Conservation (phyloP, 92 coral and sea anemone genomes). For the Parazoanthus swiftii region DNA sequence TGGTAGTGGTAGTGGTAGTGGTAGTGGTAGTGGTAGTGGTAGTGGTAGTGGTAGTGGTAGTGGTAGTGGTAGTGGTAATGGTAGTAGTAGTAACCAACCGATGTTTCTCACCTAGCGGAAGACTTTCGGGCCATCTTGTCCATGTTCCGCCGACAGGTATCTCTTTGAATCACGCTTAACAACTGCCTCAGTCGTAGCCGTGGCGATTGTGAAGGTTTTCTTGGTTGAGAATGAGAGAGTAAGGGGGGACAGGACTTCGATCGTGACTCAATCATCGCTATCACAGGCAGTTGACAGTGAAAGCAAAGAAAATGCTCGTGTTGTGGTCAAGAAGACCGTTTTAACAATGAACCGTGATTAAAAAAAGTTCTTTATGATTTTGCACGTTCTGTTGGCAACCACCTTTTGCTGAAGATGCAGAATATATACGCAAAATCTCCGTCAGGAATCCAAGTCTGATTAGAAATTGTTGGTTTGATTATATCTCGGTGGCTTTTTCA, state of each 20-base stretch:
- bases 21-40: no score
- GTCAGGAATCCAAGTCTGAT: neutral
- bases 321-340: neutral
- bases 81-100: no score
- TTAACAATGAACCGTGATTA: neutral
- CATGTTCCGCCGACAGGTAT: constrained; percentile 32
- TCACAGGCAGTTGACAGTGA: neutral
- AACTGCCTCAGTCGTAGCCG: constrained; percentile 18
- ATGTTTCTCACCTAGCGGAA: constrained; percentile 17
- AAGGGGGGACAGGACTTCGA: constrained; percentile 6
- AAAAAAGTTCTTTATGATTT: neutral
- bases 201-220: neutral
- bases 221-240: neutral
- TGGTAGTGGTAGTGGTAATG: no score
- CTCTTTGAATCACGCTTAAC: neutral
- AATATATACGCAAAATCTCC: neutral
- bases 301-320: no score
- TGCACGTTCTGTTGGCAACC: neutral
- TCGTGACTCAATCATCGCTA: constrained; percentile 8
- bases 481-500: no score
- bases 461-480: neutral
- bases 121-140: constrained; percentile 16
- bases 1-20: no score
- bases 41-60: no score
- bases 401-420: no score